phyloP scores from a whole-genome alignment of 2,113 vertebrate species.

The Neomonachus schauinslandi region DNA sequence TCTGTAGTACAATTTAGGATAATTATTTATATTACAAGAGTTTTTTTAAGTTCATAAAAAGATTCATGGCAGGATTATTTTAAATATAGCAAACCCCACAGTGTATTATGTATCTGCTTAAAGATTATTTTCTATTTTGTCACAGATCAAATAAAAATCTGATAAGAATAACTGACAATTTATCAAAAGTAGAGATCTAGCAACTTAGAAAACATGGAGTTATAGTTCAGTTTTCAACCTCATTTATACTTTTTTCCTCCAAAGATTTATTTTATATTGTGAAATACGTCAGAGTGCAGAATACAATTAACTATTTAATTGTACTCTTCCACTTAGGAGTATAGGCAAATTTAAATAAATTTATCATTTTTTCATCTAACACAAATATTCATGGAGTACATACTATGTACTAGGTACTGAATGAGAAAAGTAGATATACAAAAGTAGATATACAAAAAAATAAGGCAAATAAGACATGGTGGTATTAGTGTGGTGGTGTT shows the following conservation, averaged over 20 bases:
- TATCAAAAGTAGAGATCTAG: slow-evolving; percentile 41
- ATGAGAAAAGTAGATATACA: background rate
- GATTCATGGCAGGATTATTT: background rate
- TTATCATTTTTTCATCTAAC: background rate
- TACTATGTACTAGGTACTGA: background rate
- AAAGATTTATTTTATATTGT: background rate
- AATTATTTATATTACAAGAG: slow-evolving; percentile 1
- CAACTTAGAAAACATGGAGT: slow-evolving; percentile 34
- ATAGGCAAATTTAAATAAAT: background rate
- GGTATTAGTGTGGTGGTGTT: background rate
- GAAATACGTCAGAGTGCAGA: slow-evolving; percentile 2
- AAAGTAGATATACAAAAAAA: background rate
- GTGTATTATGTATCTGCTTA: slow-evolving; percentile 22
- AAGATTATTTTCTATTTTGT: slow-evolving; percentile 51
- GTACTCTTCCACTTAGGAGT: background rate
- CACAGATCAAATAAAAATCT: slow-evolving; percentile 10
- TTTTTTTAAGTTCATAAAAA: slow-evolving; percentile 25
- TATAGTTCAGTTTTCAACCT: slow-evolving; percentile 46
- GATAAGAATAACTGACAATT: slow-evolving; percentile 36
- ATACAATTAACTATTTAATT: slow-evolving; percentile 6
- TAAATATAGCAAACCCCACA: background rate
- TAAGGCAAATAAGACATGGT: background rate
- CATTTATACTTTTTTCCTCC: background rate
- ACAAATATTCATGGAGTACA: background rate
- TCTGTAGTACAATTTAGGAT: slow-evolving; percentile 9